These are phyloP conservation scores for Hydrophis major DNA, from an alignment of 2,797 vertebrate species.

Conservation along the genomic window DNA sequence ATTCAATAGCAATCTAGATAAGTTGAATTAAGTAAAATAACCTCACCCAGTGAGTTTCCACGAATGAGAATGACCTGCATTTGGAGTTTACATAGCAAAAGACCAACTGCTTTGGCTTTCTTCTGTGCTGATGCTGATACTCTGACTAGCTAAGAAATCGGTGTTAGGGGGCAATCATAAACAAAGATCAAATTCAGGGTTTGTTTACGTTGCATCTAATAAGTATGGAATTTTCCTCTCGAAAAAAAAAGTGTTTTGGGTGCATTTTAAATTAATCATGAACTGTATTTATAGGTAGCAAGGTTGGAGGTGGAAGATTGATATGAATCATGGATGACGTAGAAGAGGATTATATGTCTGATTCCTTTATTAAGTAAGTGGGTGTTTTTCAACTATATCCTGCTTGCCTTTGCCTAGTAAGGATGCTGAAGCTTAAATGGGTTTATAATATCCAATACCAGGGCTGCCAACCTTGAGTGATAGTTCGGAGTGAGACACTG, in stretches of 20 bases:
- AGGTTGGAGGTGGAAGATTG: background rate
- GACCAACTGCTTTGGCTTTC: background rate
- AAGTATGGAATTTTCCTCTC: background rate
- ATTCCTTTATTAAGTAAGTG: constrained; percentile 78
- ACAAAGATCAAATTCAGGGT: background rate
- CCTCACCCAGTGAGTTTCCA: background rate
- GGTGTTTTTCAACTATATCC: background rate
- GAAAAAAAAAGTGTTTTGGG: background rate
- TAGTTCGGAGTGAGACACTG: too few species aligned
- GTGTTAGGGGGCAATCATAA: background rate
- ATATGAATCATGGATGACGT: constrained; percentile 70
- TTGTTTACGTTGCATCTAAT: background rate
- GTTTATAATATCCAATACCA: background rate
- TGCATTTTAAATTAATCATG: background rate
- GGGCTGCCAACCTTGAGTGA: too few species aligned
- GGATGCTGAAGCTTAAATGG: background rate
- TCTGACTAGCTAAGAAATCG: background rate
- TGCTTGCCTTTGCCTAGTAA: background rate
- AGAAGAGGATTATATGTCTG: constrained; percentile 94
- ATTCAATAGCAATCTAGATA: background rate
- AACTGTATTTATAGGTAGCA: background rate
- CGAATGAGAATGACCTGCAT: background rate
- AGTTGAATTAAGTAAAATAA: background rate
- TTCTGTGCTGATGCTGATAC: background rate
- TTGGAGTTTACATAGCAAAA: background rate